Conservation (phyloP, 2,888 invertebrate species). For the Drosophila rellima region DNA sequence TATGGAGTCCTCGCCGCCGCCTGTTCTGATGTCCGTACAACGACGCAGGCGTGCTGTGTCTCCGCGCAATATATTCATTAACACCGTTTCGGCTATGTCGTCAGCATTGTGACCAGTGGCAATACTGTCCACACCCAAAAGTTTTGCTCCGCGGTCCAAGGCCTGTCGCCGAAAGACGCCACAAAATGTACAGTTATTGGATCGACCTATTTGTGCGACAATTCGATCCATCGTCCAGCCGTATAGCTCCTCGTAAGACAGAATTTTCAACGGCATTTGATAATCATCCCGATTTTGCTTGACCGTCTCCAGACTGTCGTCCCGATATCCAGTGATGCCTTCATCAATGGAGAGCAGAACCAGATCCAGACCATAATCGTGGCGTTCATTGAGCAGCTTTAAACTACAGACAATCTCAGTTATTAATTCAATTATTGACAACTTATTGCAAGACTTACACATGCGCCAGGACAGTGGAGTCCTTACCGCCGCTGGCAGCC, state of each 20-base stretch:
- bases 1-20: conserved; percentile 93
- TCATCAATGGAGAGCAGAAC: conserved; percentile 98
- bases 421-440: accelerated
- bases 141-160: conserved; percentile 96
- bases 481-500: conserved; percentile 97
- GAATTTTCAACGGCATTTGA: conserved; percentile 95
- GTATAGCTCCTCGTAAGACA: conserved; percentile 98
- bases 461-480: conserved; percentile 98
- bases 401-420: conserved; percentile 83
- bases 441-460: conserved; percentile 85
- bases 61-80: conserved; percentile 98
- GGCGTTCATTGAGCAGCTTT: conserved; percentile 95
- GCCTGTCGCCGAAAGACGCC: conserved; percentile 98
- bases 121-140: conserved; percentile 95
- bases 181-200: conserved; percentile 99
- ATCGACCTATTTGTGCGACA: conserved; percentile 93
- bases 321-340: conserved; percentile 98
- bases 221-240: conserved; percentile 99
- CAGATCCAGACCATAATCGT: conserved; percentile 95
- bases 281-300: conserved; percentile 97
- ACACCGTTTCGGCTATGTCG: conserved; percentile 99
- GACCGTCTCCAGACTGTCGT: conserved; percentile 98
- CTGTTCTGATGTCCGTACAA: conserved; percentile 95
- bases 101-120: conserved; percentile 99
- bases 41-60: conserved; percentile 97